Percentiles rank a stretch among this genome's conserved stretches.
These are phyloP conservation scores for Tyria jacobaeae DNA, from an alignment of 2,888 invertebrate species.

Conservation along the genomic window DNA sequence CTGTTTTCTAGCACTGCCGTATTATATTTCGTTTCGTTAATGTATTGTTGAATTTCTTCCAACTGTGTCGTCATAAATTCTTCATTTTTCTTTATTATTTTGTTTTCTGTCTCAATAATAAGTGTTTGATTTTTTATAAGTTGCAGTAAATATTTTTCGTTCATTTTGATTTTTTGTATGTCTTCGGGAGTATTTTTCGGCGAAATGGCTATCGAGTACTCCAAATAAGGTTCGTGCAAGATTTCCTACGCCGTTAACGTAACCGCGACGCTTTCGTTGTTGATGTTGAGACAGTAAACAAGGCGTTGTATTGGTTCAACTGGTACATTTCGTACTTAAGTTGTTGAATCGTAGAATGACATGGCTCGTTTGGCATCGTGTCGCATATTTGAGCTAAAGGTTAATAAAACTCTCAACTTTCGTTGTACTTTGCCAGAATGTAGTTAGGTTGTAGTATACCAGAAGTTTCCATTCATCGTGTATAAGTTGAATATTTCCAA, in stretches of 20 bases:
- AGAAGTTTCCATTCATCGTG: conserved; percentile 13
- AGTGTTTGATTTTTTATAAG: conserved; percentile 16
- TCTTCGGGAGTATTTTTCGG: conserved; percentile 3
- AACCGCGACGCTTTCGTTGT: conserved; percentile 9
- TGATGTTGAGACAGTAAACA: conserved; percentile 15
- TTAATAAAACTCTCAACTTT: conserved; percentile 7
- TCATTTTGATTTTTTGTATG: conserved; percentile 11
- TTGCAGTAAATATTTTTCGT: conserved; percentile 14
- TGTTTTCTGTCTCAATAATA: conserved; percentile 12
- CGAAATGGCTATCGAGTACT: conserved; percentile 6
- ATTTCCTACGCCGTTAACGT: conserved; percentile 11
- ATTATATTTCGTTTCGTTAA: neutral
- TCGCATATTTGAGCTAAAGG: conserved; percentile 8
- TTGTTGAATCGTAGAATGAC: conserved; percentile 13
- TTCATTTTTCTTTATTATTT: conserved; percentile 11
- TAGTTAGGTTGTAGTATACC: conserved; percentile 15
- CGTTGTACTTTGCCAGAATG: conserved; percentile 17
- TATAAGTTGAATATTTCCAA: conserved; percentile 8
- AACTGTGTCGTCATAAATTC: conserved; percentile 5
- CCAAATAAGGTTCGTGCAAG: conserved; percentile 14
- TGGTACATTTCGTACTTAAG: conserved; percentile 12
- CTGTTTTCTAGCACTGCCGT: neutral
- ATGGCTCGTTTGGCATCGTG: conserved; percentile 11
- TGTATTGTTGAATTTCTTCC: neutral
- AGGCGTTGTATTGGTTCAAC: conserved; percentile 12